Evolutionary conservation across 53 echinoderm and acorn worm genomes (phyloP).

Genomic region (Astropecten irregularis): DNA sequence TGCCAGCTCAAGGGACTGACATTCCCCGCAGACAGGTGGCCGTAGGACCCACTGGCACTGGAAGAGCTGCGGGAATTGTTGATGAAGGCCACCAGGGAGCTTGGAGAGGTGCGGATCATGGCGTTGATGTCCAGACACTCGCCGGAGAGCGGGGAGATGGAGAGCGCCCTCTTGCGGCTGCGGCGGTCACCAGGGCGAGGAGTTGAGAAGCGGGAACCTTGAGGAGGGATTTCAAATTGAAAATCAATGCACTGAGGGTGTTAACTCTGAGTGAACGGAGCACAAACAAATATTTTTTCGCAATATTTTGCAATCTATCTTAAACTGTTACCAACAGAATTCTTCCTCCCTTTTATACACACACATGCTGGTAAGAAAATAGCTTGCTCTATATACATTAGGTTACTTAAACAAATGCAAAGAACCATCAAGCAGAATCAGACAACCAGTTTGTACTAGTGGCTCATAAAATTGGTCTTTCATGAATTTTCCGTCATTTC

Average conservation of each 20-base stretch:
- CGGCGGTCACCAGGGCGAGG: conserved; percentile 84
- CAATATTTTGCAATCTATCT: too few relatives aligned
- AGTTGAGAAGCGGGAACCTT: conserved; percentile 92
- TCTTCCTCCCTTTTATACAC: too few relatives aligned
- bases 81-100: conserved; percentile 97
- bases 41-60: conserved; percentile 93
- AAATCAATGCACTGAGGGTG: background rate
- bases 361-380: too few relatives aligned
- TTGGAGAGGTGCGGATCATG: conserved; percentile 97
- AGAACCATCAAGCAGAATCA: too few relatives aligned
- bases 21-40: conserved; percentile 91
- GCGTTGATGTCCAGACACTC: conserved; percentile 94
- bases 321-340: too few relatives aligned
- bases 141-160: conserved; percentile 90
- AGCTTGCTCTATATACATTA: too few relatives aligned
- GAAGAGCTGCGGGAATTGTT: conserved; percentile 97
- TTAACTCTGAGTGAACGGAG: background rate
- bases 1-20: conserved; percentile 88
- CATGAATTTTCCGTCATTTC: too few relatives aligned
- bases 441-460: too few relatives aligned
- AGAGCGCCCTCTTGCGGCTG: conserved; percentile 88
- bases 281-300: too few relatives aligned
- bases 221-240: background rate
- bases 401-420: too few relatives aligned
- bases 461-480: too few relatives aligned